A percentile compares a stretch with the other conserved stretches of the same genome.
Evolutionary conservation across 2,797 vertebrate species (phyloP).

Genomic region (Falco biarmicus): DNA sequence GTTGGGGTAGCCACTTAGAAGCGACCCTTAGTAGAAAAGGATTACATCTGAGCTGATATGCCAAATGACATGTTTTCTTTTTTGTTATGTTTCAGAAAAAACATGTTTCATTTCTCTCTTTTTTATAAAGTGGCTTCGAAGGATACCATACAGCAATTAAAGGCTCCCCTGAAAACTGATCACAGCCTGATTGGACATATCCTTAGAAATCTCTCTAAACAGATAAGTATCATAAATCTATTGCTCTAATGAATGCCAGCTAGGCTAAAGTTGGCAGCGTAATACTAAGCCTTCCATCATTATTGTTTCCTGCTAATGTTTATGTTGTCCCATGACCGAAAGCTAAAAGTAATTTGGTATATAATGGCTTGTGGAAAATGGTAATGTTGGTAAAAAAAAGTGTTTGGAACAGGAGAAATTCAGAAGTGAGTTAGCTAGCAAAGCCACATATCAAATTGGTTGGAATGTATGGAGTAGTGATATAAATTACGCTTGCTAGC

Average conservation of each 20-base stretch:
- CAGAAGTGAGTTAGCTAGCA: background rate
- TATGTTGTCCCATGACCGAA: background rate
- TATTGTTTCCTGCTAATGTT: background rate
- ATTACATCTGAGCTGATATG: background rate
- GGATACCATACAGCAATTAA: background rate
- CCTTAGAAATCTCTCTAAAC: background rate
- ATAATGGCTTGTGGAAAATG: conserved; percentile 27
- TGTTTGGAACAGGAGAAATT: background rate
- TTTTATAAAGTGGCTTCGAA: background rate
- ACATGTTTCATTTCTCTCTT: background rate
- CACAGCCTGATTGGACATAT: background rate
- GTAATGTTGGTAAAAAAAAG: background rate
- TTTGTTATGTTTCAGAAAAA: background rate
- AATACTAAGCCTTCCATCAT: background rate
- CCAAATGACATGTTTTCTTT: background rate
- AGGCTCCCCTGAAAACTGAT: background rate
- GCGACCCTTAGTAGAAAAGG: background rate
- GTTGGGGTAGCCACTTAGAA: background rate
- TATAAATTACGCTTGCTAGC: conserved; percentile 16
- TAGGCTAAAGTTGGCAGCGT: background rate
- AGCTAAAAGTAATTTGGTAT: background rate
- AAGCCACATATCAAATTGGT: background rate
- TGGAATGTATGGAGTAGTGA: conserved; percentile 16
- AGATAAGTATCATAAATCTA: background rate
- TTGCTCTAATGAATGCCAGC: background rate